A percentile compares a stretch with the other conserved stretches of the same genome.
Conservation (phyloP, 2,888 invertebrate species). For the Zygothrica quintamaculata region DNA sequence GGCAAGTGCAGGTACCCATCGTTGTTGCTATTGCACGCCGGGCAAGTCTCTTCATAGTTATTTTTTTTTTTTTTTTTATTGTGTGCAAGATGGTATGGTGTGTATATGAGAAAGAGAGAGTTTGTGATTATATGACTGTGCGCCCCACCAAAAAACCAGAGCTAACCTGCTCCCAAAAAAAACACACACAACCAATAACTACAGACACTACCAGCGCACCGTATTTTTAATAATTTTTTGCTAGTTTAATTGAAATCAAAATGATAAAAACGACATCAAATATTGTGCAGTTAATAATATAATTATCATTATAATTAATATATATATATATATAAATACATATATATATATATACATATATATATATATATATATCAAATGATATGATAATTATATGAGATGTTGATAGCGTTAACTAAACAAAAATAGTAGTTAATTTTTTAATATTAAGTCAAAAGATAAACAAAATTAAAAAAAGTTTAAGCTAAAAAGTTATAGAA, state of each 20-base stretch:
- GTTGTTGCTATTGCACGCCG: constrained; percentile 34
- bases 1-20: constrained; percentile 25
- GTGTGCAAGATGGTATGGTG: not conserved
- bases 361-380: constrained; percentile 4
- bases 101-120: too few relatives aligned
- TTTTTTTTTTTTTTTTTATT: too few relatives aligned
- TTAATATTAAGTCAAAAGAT: constrained; percentile 35
- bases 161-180: not conserved
- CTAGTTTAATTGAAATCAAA: constrained; percentile 64
- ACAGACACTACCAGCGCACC: constrained; percentile 30
- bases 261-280: constrained; percentile 28
- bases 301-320: constrained; percentile 25
- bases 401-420: constrained; percentile 39
- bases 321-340: not conserved
- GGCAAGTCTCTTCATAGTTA: constrained; percentile 25
- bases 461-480: constrained; percentile 55
- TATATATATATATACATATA: constrained; percentile 26
- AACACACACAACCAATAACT: constrained; percentile 20
- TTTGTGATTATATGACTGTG: constrained; percentile 12
- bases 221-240: constrained; percentile 40
- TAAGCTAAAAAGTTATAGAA: constrained; percentile 35
- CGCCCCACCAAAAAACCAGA: not conserved
- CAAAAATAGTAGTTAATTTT: constrained; percentile 45
- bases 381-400: constrained; percentile 34
- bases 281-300: constrained; percentile 36